These are phyloP conservation scores for Rhaphigaster nebulosa DNA, from an alignment of 2,888 invertebrate species.

Conservation along the genomic window DNA sequence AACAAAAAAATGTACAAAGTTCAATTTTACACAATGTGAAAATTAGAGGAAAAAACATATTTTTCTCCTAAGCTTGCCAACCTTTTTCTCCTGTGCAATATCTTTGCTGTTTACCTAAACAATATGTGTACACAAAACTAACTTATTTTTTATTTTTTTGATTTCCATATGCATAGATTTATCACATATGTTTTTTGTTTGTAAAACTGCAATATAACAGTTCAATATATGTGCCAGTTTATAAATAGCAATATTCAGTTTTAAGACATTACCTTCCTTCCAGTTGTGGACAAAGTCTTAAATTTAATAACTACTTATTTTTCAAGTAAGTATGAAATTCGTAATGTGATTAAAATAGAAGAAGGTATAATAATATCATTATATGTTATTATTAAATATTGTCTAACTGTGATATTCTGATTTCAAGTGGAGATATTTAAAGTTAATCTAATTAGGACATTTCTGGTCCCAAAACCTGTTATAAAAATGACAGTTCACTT, in stretches of 20 bases:
- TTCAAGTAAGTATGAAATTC: conserved; percentile 10
- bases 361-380: too few relatives aligned
- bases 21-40: neutral
- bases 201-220: neutral
- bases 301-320: neutral
- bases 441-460: neutral
- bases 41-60: too few relatives aligned
- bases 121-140: neutral
- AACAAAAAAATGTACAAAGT: neutral
- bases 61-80: too few relatives aligned
- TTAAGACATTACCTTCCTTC: neutral
- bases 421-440: conserved; percentile 14
- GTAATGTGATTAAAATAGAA: neutral
- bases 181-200: conserved; percentile 27
- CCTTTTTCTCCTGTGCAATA: neutral
- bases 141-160: neutral
- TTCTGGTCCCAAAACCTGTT: neutral
- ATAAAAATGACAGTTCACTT: neutral
- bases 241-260: neutral
- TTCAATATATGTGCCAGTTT: neutral
- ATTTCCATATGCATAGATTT: conserved; percentile 27
- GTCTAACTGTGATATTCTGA: neutral
- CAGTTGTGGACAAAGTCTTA: neutral
- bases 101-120: neutral
- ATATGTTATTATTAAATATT: neutral